Percentiles rank a stretch among this genome's conserved stretches.
phyloP scores from a whole-genome alignment of 1,140 invertebrate species.

The Achatina immaculata region DNA sequence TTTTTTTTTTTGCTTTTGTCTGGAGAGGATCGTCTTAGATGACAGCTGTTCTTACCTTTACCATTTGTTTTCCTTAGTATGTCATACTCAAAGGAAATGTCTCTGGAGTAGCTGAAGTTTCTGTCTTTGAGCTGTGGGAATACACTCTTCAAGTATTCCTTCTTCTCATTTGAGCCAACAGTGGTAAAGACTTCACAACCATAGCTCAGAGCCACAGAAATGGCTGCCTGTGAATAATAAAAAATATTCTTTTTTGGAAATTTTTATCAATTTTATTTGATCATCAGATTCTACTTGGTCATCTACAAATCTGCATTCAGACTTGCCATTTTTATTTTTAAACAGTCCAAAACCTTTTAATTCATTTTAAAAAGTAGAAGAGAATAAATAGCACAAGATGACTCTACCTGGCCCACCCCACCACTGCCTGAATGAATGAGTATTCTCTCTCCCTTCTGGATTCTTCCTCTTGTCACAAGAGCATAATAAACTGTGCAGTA shows the following conservation, averaged over 20 bases:
- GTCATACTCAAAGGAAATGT: conserved; percentile 90
- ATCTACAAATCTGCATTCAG: too few relatives aligned
- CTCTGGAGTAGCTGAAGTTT: conserved; percentile 93
- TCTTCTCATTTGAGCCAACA: conserved; percentile 81
- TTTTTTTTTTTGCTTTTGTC: too few relatives aligned
- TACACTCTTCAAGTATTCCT: conserved; percentile 87
- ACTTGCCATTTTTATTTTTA: too few relatives aligned
- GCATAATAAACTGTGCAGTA: conserved; percentile 95
- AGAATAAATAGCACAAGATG: too few relatives aligned
- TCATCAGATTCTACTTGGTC: too few relatives aligned
- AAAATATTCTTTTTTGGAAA: too few relatives aligned
- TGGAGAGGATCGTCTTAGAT: too few relatives aligned
- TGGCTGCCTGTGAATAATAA: conserved; percentile 77
- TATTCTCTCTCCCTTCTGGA: conserved; percentile 85
- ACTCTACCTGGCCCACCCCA: conserved; percentile 89
- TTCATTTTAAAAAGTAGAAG: too few relatives aligned
- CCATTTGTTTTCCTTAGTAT: conserved; percentile 77
- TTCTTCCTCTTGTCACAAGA: conserved; percentile 84
- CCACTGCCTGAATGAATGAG: conserved; percentile 96
- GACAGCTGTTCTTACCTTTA: too few relatives aligned
- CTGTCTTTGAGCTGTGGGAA: conserved; percentile 87
- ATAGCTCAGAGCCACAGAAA: conserved; percentile 88
- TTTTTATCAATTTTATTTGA: too few relatives aligned
- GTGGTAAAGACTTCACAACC: conserved; percentile 79
- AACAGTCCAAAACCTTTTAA: too few relatives aligned